Percentiles rank a stretch among this genome's conserved stretches.
These are phyloP conservation scores for Melanotaenia pygmaea DNA, from an alignment of 2,797 vertebrate species.

Conservation along the genomic window DNA sequence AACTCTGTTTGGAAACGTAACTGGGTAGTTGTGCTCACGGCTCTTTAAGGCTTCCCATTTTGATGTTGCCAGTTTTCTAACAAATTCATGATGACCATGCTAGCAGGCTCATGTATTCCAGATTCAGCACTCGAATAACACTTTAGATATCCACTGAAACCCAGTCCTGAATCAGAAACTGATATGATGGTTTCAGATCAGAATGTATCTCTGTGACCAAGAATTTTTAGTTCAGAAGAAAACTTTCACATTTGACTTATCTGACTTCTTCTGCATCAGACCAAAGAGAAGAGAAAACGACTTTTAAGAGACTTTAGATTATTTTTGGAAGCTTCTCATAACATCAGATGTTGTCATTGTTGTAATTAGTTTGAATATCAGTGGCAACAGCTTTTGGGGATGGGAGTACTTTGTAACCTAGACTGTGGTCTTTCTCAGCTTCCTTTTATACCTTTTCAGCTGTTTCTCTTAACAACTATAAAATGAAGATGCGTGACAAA, in stretches of 20 bases:
- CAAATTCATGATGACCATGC: neutral
- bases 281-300: neutral
- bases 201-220: neutral
- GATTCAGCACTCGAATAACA: neutral
- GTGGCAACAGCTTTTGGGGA: constrained; percentile 22
- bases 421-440: constrained; percentile 11
- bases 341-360: constrained; percentile 27
- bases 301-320: neutral
- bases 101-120: neutral
- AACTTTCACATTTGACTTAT: neutral
- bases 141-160: neutral
- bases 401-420: constrained; percentile 38
- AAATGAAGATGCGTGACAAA: constrained; percentile 44
- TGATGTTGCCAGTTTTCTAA: neutral
- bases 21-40: neutral
- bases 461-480: constrained; percentile 36
- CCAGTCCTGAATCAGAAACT: neutral
- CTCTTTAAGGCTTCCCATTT: neutral
- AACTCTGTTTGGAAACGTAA: neutral
- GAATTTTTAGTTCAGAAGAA: neutral
- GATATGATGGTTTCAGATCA: neutral
- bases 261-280: neutral
- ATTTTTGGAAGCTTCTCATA: constrained; percentile 8
- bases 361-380: constrained; percentile 40
- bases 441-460: constrained; percentile 10